Evolutionary conservation across 37 sponge, comb jelly and placozoan genomes (phyloP).

Genomic region (Beroe ovata): DNA sequence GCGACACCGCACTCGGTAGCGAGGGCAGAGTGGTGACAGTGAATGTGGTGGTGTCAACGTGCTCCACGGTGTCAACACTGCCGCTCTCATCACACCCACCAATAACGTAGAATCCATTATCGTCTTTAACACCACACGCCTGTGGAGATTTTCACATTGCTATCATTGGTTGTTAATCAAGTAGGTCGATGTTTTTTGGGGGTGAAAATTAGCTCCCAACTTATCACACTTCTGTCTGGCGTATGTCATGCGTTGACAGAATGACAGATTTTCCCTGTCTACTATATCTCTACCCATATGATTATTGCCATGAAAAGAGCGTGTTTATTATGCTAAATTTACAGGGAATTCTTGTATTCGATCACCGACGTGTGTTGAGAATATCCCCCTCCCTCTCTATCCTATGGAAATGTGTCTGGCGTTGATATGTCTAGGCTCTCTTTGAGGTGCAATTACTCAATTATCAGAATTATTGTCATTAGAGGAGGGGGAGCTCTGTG

Average conservation of each 20-base stretch:
- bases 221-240: no score
- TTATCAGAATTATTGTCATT: not conserved
- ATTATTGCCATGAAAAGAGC: no score
- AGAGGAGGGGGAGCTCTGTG: not conserved
- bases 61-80: not conserved
- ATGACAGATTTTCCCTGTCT: no score
- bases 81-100: not conserved
- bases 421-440: not conserved
- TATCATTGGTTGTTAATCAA: no score
- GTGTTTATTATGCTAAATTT: no score
- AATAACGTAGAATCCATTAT: not conserved
- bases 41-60: not conserved
- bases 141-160: no score
- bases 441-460: not conserved
- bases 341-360: not conserved
- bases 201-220: no score
- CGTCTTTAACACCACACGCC: not conserved
- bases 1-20: not conserved
- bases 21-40: constrained; percentile 24
- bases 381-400: no score
- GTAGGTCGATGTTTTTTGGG: no score
- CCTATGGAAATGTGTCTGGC: not conserved
- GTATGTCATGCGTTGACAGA: no score
- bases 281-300: no score
- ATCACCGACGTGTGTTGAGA: not conserved